Evolutionary conservation across 2,888 invertebrate species (phyloP).

Genomic region (Acronicta psi): DNA sequence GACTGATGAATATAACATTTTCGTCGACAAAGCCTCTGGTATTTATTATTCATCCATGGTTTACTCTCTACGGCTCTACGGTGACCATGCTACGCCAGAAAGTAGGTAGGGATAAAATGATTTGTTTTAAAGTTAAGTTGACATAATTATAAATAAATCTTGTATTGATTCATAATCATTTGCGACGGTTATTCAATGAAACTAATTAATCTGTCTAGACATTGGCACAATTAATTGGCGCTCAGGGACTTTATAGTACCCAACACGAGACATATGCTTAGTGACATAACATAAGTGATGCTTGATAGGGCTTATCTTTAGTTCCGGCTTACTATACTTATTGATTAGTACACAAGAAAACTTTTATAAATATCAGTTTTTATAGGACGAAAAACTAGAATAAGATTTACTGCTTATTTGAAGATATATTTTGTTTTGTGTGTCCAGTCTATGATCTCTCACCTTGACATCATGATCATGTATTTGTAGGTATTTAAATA

Average conservation of each 20-base stretch:
- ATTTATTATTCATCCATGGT: too few species aligned
- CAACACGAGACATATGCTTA: constrained; percentile 22
- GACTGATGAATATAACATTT: too few species aligned
- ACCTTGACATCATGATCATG: neutral
- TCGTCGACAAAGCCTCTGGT: too few species aligned
- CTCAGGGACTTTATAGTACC: constrained; percentile 14
- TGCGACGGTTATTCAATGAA: constrained; percentile 18
- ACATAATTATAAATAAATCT: neutral
- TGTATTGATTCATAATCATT: constrained; percentile 25
- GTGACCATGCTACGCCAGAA: too few species aligned
- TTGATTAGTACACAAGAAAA: constrained; percentile 1
- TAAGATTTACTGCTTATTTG: neutral
- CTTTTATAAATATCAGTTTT: neutral
- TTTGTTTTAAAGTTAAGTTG: too few species aligned
- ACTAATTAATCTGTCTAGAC: constrained; percentile 47
- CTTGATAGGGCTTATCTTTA: constrained; percentile 19
- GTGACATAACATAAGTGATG: too few species aligned
- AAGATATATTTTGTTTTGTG: neutral
- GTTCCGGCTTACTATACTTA: constrained; percentile 26
- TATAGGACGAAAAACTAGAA: constrained; percentile 4
- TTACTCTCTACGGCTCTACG: too few species aligned
- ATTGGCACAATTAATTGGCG: constrained; percentile 19
- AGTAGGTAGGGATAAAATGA: too few species aligned
- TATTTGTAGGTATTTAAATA: too few species aligned
- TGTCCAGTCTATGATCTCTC: neutral